Evolutionary conservation across 2,797 vertebrate species (phyloP), one percentile per base, ranked within the genome.

Genomic region (Pseudotriccus pelzelni): DNA sequence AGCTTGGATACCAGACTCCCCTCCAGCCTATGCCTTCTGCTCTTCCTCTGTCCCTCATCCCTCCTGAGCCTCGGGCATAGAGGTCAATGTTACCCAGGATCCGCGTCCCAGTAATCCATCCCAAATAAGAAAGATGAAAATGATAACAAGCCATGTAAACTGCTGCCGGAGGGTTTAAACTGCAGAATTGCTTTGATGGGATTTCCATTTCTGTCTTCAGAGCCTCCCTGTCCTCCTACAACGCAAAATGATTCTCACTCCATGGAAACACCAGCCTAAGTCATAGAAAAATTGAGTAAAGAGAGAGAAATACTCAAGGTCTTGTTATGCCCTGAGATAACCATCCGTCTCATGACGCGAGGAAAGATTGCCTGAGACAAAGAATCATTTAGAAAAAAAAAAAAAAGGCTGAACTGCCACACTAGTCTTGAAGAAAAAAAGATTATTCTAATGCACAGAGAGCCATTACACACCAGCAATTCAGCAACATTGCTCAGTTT

Each of bases 391-490:
- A 92, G 68, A 3, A 2, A 11, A 39, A 39, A 3, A 12, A 44
- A 73, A 77, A 52, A 77, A 73, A 63, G 36, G 49, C 81, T 85
- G 68, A 91, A 91, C 62, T 93, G 81, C 60, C 95, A 96, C 86
- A 87, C 92, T 64, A 96, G 80, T 93, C 93, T 89, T 74, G 68
- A 89, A 77, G 63, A 69, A 95, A 93, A 94, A 95, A 91, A 90
- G 84, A 84, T 87, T 89, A 92, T 89, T 94, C 82, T 73, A 93
- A 93, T 76, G 60, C 70, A 60, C 9, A 10, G 72, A 93, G 78
- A 94, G 92, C 84, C 84, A 88, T 90, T 79, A 90, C 77, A 82
- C 37, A 67, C 52, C 74, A 82, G 92, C 92, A 69, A 67, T 81
- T 72, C 91, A 68, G 73, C 2, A 15, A 55, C 41, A 74, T 3